Evolutionary conservation across 2,888 invertebrate species (phyloP).

Genomic region (Bunonema sp.): DNA sequence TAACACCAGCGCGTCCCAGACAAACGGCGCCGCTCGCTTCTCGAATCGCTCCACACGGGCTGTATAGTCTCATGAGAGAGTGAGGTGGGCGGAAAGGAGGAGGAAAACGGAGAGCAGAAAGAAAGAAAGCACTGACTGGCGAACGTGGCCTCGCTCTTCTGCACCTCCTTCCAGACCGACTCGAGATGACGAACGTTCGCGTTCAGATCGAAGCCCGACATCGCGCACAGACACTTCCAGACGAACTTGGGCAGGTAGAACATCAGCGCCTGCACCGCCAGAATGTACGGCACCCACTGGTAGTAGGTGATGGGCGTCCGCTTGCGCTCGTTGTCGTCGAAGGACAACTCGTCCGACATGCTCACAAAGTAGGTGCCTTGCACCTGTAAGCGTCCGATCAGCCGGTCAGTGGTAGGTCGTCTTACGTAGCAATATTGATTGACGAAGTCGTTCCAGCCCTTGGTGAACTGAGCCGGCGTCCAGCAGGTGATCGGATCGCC

Average conservation of each 20-base stretch:
- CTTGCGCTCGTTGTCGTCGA: constrained; percentile 16
- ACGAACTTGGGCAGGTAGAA: constrained; percentile 40
- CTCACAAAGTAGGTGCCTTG: constrained; percentile 40
- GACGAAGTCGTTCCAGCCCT: constrained; percentile 17
- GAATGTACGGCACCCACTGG: constrained; percentile 42
- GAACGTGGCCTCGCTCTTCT: constrained; percentile 14
- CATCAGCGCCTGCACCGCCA: constrained; percentile 37
- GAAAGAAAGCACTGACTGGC: constrained; percentile 7
- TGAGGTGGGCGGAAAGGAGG: background rate
- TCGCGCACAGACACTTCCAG: constrained; percentile 29
- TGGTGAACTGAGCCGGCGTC: constrained; percentile 39
- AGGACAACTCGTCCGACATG: constrained; percentile 24
- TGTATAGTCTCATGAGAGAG: constrained; percentile 3
- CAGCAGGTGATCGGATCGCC: constrained; percentile 40
- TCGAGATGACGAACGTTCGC: constrained; percentile 29
- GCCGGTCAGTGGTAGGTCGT: background rate
- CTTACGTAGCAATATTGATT: constrained; percentile 1
- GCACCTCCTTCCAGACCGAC: constrained; percentile 17
- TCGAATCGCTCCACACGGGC: constrained; percentile 21
- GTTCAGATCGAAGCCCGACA: constrained; percentile 21
- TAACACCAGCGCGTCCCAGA: constrained; percentile 40
- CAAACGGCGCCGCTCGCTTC: constrained; percentile 26
- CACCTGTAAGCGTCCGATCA: constrained; percentile 13
- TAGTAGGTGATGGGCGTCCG: constrained; percentile 29
- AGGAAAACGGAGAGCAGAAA: background rate